phyloP scores from a whole-genome alignment of 2,888 invertebrate species.

The Megalurothrips usitatus region DNA sequence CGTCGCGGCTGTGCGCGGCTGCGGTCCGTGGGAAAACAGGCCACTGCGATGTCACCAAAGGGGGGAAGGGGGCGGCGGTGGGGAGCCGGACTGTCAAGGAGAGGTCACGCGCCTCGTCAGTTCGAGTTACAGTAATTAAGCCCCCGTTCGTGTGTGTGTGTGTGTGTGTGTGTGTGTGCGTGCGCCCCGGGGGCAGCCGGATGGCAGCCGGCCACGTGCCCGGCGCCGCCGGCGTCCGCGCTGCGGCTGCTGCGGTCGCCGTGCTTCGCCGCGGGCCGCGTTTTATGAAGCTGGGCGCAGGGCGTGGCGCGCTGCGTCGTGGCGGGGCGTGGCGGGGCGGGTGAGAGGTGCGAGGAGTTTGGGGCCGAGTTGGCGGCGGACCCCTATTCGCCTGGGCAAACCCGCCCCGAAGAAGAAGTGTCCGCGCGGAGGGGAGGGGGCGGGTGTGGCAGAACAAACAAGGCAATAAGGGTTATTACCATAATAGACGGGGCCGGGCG shows the following conservation, averaged over 20 bases:
- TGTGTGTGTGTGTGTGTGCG: too few relatives aligned
- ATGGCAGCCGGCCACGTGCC: not conserved
- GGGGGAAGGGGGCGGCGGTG: not conserved
- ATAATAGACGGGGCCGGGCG: slow-evolving; percentile 3
- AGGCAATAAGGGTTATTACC: slow-evolving; percentile 26
- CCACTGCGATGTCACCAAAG: not conserved
- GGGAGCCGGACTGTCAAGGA: not conserved
- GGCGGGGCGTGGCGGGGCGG: too few relatives aligned
- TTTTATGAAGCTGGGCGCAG: too few relatives aligned
- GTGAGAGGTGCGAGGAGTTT: too few relatives aligned
- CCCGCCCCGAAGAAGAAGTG: not conserved
- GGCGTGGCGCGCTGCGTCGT: too few relatives aligned
- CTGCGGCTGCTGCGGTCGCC: not conserved
- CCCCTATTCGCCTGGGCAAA: too few relatives aligned
- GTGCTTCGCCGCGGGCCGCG: too few relatives aligned
- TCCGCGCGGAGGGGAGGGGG: not conserved
- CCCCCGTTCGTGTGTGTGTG: not conserved
- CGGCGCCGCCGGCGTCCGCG: not conserved
- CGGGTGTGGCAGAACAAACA: slow-evolving; percentile 11
- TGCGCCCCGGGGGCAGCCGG: too few relatives aligned
- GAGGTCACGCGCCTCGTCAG: not conserved
- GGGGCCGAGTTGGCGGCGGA: too few relatives aligned
- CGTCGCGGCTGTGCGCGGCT: too few relatives aligned
- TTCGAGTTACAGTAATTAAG: slow-evolving; percentile 5
- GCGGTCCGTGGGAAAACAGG: not conserved